Evolutionary conservation across 37 sponge, comb jelly and placozoan genomes (phyloP), one percentile per base, ranked within the genome.

Genomic region (Halichondria panicea): DNA sequence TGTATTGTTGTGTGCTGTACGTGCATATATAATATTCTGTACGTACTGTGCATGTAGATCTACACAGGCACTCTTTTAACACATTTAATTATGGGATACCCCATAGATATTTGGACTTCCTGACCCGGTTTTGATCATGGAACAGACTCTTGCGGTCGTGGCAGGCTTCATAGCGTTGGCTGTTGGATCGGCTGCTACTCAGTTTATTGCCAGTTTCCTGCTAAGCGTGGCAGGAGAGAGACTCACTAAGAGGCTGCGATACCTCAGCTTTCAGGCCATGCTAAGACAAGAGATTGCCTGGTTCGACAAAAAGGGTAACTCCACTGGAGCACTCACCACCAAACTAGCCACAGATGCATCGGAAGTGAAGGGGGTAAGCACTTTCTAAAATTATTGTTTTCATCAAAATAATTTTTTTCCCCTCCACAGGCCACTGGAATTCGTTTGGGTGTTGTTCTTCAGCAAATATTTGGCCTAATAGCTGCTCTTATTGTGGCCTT

Each of bases 281-380:
- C 43, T 94, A 38, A 61, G 86, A 61, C 93, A 90, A 71, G 89
- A 97, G 28, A 84, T 94, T 1, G 73, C 63, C 12, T 97, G 88
- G 92, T 97, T 85, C 86, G 97, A 97, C 55, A 58, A 66, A 4
- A 71, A 56, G 31, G 37, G 43, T 1, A 79, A 93, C 55, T 67
- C 87, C 24, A 91, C 95, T 42, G 94, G 94, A 3, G 83, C 87
- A 8, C 81, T 97, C 22, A 75, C 94, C 24, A 85, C 89, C 4
- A 30, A 92, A 42, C 81, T 97, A 33, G 96, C 94, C 25, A 75
- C 79, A 19, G 97, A 97, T 93, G 94, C 95, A 8, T 73, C 92
- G 0, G 84, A 78, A 68, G 89, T 97, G 13, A 91, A 97, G 63
- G 94, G 97, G 43, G 97, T 91, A 34, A 70, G 87, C 67, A 19